Evolutionary conservation across 2,888 invertebrate genomes (phyloP), one percentile per base, ranked within the genome.

Genomic region (Eupithecia centaureata): DNA sequence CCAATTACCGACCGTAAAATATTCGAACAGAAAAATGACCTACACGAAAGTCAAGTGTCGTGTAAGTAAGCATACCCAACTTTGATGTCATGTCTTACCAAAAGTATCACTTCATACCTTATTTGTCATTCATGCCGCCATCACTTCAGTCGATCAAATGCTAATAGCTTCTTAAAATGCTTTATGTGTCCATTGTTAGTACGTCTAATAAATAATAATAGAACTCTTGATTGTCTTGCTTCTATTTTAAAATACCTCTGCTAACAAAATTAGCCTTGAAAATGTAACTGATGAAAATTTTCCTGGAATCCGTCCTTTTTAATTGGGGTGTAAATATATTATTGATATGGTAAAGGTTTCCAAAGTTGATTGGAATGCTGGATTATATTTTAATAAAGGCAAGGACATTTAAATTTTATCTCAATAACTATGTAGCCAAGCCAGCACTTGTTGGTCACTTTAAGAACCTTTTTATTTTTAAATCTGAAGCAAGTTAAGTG

Each of bases 161-260:
- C 84, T 87, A 88, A 90, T 86, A 79, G 89, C 90, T 89, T 87
- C 80, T 88, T 87, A 87, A 87, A 87, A 85, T 86, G 90, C 87
- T 91, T 90, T 90, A 89, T 86, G 84, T 88, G 87, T 87, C 81
- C 84, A 88, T 90, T 91, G 91, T 91, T 85, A 8, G 82, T 79
- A 84, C 22, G 80, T 84, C 88, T 84, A 85, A 89, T 90, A 88
- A 88, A 88, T 87, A 83, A 84, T 82, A 56, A 65, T 65, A 30
- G 61, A 61, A 60, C 27, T 28, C 15, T 42, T 22, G 61, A 56
- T 62, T 56, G 28, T 65, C 56, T 63, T 54, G 52, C 61, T 64
- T 65, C 65, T 61, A 27, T 66, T 35, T 3, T 58, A 52, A 25
- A 51, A 42, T 42, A 42, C 2, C 3, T 18, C 8, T 51, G 13